A percentile compares a stretch with the other conserved stretches of the same genome.
These are phyloP conservation scores for Cuniculus paca DNA, from an alignment of 2,797 vertebrate genomes.

Conservation along the genomic window DNA sequence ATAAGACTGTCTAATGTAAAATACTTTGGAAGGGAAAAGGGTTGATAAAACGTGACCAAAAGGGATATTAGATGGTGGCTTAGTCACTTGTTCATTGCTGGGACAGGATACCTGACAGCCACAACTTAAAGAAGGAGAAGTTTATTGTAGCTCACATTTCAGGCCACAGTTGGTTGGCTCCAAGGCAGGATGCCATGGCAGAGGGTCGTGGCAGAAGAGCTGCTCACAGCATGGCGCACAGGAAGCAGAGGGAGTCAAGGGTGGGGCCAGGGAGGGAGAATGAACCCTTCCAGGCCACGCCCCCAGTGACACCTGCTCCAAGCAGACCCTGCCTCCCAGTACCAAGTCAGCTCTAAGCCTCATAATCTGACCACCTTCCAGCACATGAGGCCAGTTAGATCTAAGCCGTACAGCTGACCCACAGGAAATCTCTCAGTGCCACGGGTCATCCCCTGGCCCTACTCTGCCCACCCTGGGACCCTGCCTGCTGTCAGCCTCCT, in stretches of 20 bases:
- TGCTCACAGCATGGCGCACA: background rate
- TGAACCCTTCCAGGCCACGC: background rate
- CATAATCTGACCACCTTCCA: background rate
- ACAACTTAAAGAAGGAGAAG: background rate
- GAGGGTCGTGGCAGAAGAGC: background rate
- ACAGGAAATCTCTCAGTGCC: background rate
- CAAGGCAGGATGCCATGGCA: background rate
- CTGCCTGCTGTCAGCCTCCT: accelerated
- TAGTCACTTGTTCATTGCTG: background rate
- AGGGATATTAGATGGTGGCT: background rate
- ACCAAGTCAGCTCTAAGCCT: background rate
- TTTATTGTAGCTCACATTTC: background rate
- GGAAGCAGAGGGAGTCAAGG: background rate
- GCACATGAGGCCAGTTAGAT: background rate
- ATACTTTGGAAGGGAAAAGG: background rate
- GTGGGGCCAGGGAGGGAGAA: background rate
- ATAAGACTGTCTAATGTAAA: background rate
- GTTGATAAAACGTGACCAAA: background rate
- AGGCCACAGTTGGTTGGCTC: background rate
- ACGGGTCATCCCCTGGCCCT: too few relatives aligned
- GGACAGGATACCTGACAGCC: background rate
- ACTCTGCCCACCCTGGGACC: background rate
- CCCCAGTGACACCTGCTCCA: background rate
- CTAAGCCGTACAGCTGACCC: background rate
- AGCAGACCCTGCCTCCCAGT: background rate